These are phyloP conservation scores for Varanus komodoensis DNA, from an alignment of 2,113 vertebrate species.

Conservation along the genomic window DNA sequence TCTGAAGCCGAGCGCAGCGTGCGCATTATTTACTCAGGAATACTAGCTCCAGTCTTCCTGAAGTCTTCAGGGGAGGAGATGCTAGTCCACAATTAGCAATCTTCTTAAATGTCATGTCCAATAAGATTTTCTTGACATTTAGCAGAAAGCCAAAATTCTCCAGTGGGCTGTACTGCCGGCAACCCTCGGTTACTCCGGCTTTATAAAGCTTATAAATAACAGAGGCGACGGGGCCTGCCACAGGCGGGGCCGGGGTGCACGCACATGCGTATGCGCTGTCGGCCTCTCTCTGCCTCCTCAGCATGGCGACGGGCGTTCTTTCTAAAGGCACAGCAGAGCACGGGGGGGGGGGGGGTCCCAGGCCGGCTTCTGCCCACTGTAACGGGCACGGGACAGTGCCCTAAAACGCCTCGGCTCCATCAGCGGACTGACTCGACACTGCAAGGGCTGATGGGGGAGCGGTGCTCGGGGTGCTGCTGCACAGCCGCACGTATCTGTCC, in stretches of 20 bases:
- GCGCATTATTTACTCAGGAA: conserved; percentile 52
- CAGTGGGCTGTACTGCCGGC: conserved; percentile 63
- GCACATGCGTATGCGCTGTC: background rate
- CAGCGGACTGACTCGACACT: background rate
- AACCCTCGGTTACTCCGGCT: conserved; percentile 48
- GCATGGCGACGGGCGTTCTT: conserved; percentile 11
- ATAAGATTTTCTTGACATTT: conserved; percentile 77
- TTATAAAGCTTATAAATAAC: conserved; percentile 70
- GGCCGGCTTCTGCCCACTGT: background rate
- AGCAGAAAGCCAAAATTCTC: conserved; percentile 73
- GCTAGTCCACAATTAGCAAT: conserved; percentile 65
- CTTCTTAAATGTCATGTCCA: conserved; percentile 83
- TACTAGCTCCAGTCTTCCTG: conserved; percentile 67
- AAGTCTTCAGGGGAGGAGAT: conserved; percentile 59
- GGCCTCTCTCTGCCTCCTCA: conserved; percentile 31
- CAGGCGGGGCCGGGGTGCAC: conserved; percentile 5
- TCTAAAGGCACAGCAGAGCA: rapidly evolving
- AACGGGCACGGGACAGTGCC: background rate
- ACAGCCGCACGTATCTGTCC: background rate
- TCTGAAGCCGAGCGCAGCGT: conserved; percentile 38
- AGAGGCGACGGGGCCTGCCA: conserved; percentile 27
- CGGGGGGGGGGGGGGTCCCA: too few species aligned
- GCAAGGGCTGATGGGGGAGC: background rate
- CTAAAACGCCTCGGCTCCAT: background rate
- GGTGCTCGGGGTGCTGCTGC: background rate